These are phyloP conservation scores for Zapus hudsonius DNA, from an alignment of 2,113 vertebrate species.

Conservation along the genomic window DNA sequence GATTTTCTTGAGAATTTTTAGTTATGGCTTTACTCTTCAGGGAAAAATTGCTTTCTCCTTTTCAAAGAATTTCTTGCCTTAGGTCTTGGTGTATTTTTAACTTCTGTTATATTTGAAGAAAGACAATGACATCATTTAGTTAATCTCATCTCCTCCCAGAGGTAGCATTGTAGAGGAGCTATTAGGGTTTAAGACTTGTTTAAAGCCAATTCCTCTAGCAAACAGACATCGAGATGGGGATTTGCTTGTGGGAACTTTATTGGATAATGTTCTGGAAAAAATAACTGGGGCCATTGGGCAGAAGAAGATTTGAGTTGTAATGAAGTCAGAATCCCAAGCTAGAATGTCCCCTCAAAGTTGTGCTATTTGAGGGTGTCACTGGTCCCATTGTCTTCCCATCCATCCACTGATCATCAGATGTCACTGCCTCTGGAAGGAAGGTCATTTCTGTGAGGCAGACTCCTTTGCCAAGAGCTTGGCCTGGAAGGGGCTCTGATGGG, in stretches of 20 bases:
- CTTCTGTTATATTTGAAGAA: constrained; percentile 18
- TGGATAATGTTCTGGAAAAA: background rate
- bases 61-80: constrained; percentile 25
- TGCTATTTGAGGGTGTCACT: background rate
- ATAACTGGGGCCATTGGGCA: background rate
- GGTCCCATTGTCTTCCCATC: background rate
- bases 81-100: constrained; percentile 51
- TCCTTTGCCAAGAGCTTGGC: background rate
- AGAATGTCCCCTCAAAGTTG: background rate
- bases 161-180: constrained; percentile 11
- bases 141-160: constrained; percentile 23
- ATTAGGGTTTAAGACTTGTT: background rate
- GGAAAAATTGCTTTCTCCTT: background rate
- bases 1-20: constrained; percentile 45
- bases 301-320: background rate
- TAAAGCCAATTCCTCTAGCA: background rate
- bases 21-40: constrained; percentile 38
- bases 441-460: background rate
- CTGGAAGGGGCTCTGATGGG: background rate
- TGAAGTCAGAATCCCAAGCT: background rate
- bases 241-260: background rate
- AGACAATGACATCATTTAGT: constrained; percentile 22
- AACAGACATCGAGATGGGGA: background rate
- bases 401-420: background rate
- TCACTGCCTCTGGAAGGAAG: background rate